Percentiles rank a stretch among this genome's conserved stretches.
phyloP scores from a whole-genome alignment of 2,113 vertebrate genomes.

The Corythornis vintsioides region DNA sequence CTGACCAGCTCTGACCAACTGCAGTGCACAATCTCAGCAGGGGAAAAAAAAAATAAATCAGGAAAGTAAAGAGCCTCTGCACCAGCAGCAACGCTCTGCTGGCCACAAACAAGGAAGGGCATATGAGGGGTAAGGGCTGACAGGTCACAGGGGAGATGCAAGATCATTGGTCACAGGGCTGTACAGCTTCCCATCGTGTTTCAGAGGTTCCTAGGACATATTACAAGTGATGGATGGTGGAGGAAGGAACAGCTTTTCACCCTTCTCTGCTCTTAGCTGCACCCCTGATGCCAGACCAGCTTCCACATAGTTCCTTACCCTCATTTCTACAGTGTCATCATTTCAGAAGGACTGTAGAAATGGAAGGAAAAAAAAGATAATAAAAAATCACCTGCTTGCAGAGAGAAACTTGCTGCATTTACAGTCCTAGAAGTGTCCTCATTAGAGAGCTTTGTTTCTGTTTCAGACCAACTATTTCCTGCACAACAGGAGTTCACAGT shows the following conservation, averaged over 20 bases:
- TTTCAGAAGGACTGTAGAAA: not conserved
- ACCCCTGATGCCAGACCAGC: not conserved
- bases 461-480: constrained; percentile 27
- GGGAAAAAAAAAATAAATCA: not conserved
- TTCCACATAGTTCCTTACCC: not conserved
- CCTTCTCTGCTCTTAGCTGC: not conserved
- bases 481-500: not conserved
- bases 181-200: not conserved
- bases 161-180: not conserved
- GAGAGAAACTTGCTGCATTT: not conserved
- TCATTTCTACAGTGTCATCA: not conserved
- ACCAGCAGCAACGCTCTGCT: not conserved
- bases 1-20: not conserved
- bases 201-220: not conserved
- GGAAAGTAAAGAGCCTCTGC: not conserved
- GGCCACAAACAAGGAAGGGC: not conserved
- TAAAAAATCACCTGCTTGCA: not conserved
- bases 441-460: not conserved
- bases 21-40: not conserved
- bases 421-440: not conserved
- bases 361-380: not conserved
- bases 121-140: not conserved
- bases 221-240: not conserved
- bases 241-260: not conserved
- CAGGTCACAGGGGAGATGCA: not conserved